phyloP scores from a whole-genome alignment of 2,797 vertebrate species.

The Chelonia mydas region DNA sequence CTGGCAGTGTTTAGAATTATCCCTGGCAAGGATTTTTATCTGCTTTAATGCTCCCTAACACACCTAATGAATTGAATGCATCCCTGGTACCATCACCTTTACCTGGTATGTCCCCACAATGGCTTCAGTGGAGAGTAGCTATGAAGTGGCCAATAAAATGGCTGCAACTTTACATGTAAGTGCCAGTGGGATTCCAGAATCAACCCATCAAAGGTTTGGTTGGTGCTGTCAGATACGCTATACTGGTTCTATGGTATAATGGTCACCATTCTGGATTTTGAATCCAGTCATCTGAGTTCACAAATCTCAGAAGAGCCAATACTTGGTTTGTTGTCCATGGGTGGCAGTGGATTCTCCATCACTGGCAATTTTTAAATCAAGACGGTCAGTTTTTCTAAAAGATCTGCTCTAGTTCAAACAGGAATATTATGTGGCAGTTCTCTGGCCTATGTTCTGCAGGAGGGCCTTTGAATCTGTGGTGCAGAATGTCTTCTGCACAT shows the following conservation, averaged over 20 bases:
- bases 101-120: not conserved
- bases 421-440: not conserved
- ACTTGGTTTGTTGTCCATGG: too few species aligned
- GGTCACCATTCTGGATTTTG: not conserved
- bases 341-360: too few species aligned
- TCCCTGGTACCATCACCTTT: not conserved
- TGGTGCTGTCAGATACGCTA: conserved; percentile 11
- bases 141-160: not conserved
- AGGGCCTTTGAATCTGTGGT: not conserved
- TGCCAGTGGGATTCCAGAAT: not conserved
- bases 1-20: not conserved
- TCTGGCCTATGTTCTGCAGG: not conserved
- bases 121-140: not conserved
- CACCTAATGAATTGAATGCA: not conserved
- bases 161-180: not conserved
- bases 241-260: not conserved
- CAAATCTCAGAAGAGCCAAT: not conserved
- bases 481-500: not conserved
- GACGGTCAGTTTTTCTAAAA: not conserved
- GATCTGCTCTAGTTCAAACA: not conserved
- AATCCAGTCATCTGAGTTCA: not conserved
- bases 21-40: not conserved
- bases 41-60: not conserved
- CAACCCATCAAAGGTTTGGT: not conserved
- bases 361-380: too few species aligned